Base-by-base conservation (phyloP, 2,797 vertebrate species). In the Gymnodraco acuticeps region DNA sequence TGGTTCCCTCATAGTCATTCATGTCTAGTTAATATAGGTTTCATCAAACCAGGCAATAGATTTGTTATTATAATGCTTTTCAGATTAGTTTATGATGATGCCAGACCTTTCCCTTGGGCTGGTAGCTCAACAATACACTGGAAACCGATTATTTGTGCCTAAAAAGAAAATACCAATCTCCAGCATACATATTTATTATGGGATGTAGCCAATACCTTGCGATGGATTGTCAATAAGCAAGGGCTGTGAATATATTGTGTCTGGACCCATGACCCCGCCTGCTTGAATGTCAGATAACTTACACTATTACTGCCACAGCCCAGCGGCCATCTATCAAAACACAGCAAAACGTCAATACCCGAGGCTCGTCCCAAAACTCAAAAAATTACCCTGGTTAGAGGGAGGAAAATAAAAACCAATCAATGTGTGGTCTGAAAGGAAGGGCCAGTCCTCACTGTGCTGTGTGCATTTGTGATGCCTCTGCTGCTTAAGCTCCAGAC, bases 181-280 rank as follows among this genome's bases (percentile, higher is more conserved):
- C 73, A 75, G 84, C 77, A 89, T 92, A 87, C 86, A 93, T 92
- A 93, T 93, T 93, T 92, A 93, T 94, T 86, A 91, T 73, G 73
- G 85, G 76, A 73, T 60, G 33, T 60, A 72, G 77, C 88, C 92
- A 47, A 93, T 92, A 91, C 81, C 77, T 83, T 83, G 87, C 69
- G 85, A 91, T 88, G 86, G 85, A 84, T 94, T 90, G 91, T 93
- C 92, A 93, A 94, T 94, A 94, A 76, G 87, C 70, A 71, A 81
- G 78, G 73, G 75, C 82, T 91, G 88, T 91, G 88, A 93, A 94
- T 94, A 92, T 93, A 93, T 93, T 85, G 89, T 80, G 89, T 88
- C 89, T 92, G 88, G 78, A 89, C 70, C 82, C 69, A 12, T 90
- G 91, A 94, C 92, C 90, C 89, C 54, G 67, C 64, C 82, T 87